phyloP scores from a whole-genome alignment of 1,140 invertebrate species.

The Planococcus citri region DNA sequence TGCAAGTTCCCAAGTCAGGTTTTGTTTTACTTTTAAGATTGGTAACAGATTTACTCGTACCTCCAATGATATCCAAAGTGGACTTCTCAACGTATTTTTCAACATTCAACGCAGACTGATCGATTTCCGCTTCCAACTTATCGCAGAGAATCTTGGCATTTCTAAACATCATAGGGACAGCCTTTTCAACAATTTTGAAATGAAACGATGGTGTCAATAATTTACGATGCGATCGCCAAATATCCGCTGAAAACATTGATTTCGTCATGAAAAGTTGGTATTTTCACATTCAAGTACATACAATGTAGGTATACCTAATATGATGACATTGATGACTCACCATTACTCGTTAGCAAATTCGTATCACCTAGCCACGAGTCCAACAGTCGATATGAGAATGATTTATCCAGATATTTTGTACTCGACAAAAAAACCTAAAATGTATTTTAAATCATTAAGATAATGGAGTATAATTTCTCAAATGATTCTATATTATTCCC shows the following conservation, averaged over 20 bases:
- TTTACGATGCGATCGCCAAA: not conserved
- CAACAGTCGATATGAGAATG: not conserved
- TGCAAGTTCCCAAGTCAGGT: too few relatives aligned
- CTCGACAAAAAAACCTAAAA: not conserved
- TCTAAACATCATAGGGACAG: not conserved
- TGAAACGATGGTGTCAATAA: not conserved
- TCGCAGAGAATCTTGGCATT: not conserved
- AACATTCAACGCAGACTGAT: conserved; percentile 38
- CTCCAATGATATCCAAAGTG: conserved; percentile 53
- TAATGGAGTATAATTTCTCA: too few relatives aligned
- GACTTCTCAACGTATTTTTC: conserved; percentile 43
- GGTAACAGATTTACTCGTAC: too few relatives aligned
- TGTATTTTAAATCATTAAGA: not conserved
- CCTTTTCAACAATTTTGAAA: not conserved
- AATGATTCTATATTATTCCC: too few relatives aligned
- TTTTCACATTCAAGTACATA: too few relatives aligned
- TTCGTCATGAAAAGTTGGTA: not conserved
- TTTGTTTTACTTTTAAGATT: too few relatives aligned
- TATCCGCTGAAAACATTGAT: not conserved
- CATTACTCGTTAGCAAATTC: not conserved
- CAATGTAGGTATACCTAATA: too few relatives aligned
- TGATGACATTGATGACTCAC: not conserved
- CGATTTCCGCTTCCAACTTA: conserved; percentile 33
- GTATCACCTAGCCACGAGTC: not conserved
- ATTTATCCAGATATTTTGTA: not conserved